Conservation (phyloP, 2,113 vertebrate genomes). For the Peromyscus leucopus region DNA sequence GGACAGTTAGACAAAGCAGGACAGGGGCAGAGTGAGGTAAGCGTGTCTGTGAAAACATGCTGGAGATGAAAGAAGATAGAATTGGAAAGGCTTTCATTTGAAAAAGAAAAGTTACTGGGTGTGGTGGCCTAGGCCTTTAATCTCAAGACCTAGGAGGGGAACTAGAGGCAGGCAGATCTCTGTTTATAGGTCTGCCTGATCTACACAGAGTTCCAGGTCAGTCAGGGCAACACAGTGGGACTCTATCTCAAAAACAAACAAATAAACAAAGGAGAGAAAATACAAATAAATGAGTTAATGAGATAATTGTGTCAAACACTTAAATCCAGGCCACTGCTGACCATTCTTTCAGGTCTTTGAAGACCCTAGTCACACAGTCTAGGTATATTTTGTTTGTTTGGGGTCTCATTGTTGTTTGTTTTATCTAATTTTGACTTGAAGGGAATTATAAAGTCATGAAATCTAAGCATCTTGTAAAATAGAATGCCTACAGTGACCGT, state of each 20-base stretch:
- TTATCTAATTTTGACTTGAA: background rate
- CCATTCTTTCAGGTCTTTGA: conserved; percentile 12
- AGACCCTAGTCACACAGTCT: background rate
- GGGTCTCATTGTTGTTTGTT: background rate
- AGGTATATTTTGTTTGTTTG: background rate
- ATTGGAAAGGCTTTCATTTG: background rate
- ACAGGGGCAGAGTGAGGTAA: background rate
- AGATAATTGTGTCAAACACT: background rate
- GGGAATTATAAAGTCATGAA: background rate
- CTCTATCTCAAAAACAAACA: background rate
- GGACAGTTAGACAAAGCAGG: background rate
- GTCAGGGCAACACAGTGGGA: background rate
- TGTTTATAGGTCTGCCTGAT: background rate
- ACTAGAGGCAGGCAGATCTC: background rate
- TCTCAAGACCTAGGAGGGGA: background rate
- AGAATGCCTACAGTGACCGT: background rate
- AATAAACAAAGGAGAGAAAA: background rate
- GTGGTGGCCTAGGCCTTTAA: background rate
- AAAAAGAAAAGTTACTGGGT: background rate
- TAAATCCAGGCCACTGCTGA: background rate
- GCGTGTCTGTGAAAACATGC: background rate
- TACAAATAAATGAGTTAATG: background rate
- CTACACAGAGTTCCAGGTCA: background rate
- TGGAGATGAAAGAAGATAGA: background rate
- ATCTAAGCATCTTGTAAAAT: background rate